A percentile compares a stretch with the other conserved stretches of the same genome.
These are phyloP conservation scores for Andrena camellia DNA, from an alignment of 2,888 invertebrate genomes.

Conservation along the genomic window DNA sequence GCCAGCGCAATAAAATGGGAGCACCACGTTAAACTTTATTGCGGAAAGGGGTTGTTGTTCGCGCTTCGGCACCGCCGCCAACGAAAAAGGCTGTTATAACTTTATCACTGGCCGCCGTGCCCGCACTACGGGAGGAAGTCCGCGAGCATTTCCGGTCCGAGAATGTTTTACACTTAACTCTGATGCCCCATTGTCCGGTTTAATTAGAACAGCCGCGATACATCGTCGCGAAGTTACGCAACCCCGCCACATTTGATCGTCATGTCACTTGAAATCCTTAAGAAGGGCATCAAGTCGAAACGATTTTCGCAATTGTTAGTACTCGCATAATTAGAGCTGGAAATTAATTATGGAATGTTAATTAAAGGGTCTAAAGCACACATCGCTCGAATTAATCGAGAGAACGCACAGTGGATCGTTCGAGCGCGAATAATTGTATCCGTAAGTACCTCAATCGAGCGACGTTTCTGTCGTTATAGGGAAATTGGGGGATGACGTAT, in stretches of 20 bases:
- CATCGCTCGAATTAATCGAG: constrained; percentile 8
- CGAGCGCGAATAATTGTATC: constrained; percentile 13
- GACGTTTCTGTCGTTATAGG: background rate
- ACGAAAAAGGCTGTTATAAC: constrained; percentile 68
- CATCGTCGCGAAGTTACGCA: background rate
- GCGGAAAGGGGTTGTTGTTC: constrained; percentile 62
- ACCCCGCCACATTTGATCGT: too few species aligned
- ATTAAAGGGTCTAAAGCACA: constrained; percentile 9
- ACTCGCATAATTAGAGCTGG: background rate
- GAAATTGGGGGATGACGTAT: background rate
- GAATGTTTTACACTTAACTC: constrained; percentile 35
- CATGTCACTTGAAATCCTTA: background rate
- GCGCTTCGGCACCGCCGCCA: constrained; percentile 53
- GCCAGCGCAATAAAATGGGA: constrained; percentile 67
- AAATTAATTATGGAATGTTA: background rate
- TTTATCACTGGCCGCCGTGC: constrained; percentile 61
- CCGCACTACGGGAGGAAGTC: constrained; percentile 40
- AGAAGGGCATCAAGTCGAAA: background rate
- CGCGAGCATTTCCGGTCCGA: constrained; percentile 27
- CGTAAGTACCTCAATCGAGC: constrained; percentile 12
- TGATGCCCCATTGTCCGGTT: background rate
- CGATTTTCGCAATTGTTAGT: background rate
- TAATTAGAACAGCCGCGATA: constrained; percentile 30
- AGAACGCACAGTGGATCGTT: background rate
- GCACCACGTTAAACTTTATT: constrained; percentile 69